These are phyloP conservation scores for Lagorchestes hirsutus DNA, from an alignment of 2,797 vertebrate species.

Conservation along the genomic window DNA sequence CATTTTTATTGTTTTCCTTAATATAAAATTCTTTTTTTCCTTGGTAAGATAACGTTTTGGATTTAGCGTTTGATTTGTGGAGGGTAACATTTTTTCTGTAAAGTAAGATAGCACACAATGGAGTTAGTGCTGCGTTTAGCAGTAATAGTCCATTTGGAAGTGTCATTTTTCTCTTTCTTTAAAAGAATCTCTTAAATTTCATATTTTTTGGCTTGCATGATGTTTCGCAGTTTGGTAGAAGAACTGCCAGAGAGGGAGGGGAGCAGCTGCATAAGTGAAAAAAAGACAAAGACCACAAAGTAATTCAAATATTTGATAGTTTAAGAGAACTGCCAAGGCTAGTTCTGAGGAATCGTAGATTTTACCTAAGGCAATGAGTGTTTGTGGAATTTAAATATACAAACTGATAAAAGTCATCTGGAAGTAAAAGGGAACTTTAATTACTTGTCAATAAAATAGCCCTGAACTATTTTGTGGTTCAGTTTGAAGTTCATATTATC, in stretches of 20 bases:
- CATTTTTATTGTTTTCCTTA: slow-evolving; percentile 31
- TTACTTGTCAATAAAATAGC: slow-evolving; percentile 36
- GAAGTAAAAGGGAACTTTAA: slow-evolving; percentile 11
- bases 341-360: slow-evolving; percentile 24
- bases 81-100: slow-evolving; percentile 39
- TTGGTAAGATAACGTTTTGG: slow-evolving; percentile 45
- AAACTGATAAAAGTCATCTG: slow-evolving; percentile 9
- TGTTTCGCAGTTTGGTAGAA: slow-evolving; percentile 24
- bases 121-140: slow-evolving; percentile 11
- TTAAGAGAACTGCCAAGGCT: background rate
- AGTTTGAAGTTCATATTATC: slow-evolving; percentile 13
- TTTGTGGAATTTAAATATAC: slow-evolving; percentile 14
- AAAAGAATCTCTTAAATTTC: slow-evolving; percentile 33
- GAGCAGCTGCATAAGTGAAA: slow-evolving; percentile 27
- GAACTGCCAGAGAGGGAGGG: slow-evolving; percentile 11
- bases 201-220: slow-evolving; percentile 17
- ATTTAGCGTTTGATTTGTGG: slow-evolving; percentile 3
- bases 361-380: slow-evolving; percentile 22
- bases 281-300: background rate
- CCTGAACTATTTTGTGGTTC: slow-evolving; percentile 26
- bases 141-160: slow-evolving; percentile 23
- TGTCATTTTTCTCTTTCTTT: background rate
- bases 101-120: background rate
- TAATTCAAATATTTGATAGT: slow-evolving; percentile 12
- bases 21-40: slow-evolving; percentile 13